Evolutionary conservation across 2,888 invertebrate genomes (phyloP), one percentile per base, ranked within the genome.

Genomic region (Ochropleura plecta): DNA sequence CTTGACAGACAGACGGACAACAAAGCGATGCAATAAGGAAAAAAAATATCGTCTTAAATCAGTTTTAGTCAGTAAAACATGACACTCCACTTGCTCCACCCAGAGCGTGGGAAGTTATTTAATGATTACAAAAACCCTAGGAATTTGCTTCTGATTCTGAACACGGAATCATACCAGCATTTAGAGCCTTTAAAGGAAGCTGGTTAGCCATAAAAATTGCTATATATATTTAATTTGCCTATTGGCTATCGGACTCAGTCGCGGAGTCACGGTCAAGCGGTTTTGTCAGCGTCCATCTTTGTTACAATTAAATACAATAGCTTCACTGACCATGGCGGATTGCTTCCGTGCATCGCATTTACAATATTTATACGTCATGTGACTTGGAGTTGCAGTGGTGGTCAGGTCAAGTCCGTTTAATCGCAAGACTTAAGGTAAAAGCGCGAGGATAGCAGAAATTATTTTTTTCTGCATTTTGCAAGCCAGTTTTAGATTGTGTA

Each of bases 221-320:
- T 55, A 69, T 53, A n/a, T n/a, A 63, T 48, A 46, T 70, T 71
- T 49, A 62, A 78, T 70, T 68, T 74, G 46, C 66, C 55, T 76
- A 78, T 78, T 66, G 63, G 48, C 51, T 72, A 63, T 49, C 51
- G 12, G 48, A 20, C 48, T 69, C 53, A 63, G 48, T 76, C 85
- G 72, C 48, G 77, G 77, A 72, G 55, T 74, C 87, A 84, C 46
- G 86, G 85, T 78, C 85, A 76, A 77, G 63, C 62, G 30, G 46
- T 65, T 65, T 79, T 80, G 77, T 70, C 70, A 55, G 55, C 63
- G 57, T 55, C 71, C 69, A 73, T 79, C 76, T 86, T 80, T 72
- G 70, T 76, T 75, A 74, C 73, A 81, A 77, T 81, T 80, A 68
- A 60, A 82, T 73, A 81, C 81, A 83, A 86, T 83, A 81, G 78